A percentile compares a stretch with the other conserved stretches of the same genome.
Conservation (phyloP, 2,888 invertebrate genomes). For the Lutraria lutraria region DNA sequence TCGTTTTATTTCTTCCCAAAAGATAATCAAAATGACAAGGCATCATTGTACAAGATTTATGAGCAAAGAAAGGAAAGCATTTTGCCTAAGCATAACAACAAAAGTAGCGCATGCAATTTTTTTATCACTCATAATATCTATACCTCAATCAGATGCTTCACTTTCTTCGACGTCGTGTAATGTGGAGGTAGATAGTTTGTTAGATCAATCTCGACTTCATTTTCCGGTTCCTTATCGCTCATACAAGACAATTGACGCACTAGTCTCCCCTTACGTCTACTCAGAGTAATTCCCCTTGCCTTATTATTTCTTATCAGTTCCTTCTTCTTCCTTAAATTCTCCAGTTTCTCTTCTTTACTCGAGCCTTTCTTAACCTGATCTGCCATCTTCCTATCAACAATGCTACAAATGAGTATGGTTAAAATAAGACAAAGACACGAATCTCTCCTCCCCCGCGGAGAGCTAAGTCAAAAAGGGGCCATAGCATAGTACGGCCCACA, state of each 20-base stretch:
- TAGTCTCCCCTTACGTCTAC: slow-evolving; percentile 80
- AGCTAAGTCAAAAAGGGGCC: too few relatives aligned
- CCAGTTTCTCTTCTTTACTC: slow-evolving; percentile 75
- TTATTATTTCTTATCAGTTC: slow-evolving; percentile 80
- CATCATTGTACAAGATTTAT: too few relatives aligned
- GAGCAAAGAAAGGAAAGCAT: too few relatives aligned
- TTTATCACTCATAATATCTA: slow-evolving; percentile 58
- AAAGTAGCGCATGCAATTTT: too few relatives aligned
- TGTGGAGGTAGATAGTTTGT: slow-evolving; percentile 89
- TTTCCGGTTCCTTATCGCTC: slow-evolving; percentile 81
- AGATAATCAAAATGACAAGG: too few relatives aligned
- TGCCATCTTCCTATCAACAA: slow-evolving; percentile 70
- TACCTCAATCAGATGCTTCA: slow-evolving; percentile 89
- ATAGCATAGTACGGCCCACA: too few relatives aligned
- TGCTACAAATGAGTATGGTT: slow-evolving; percentile 33
- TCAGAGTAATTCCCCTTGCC: slow-evolving; percentile 80
- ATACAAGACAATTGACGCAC: slow-evolving; percentile 82
- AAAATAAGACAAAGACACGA: too few relatives aligned
- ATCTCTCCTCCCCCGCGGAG: too few relatives aligned
- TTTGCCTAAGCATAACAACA: too few relatives aligned
- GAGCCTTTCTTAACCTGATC: slow-evolving; percentile 63
- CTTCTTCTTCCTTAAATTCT: slow-evolving; percentile 81
- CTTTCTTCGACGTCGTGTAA: slow-evolving; percentile 89
- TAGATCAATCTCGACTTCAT: slow-evolving; percentile 81
- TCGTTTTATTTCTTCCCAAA: too few relatives aligned